Base-by-base conservation (phyloP, 1,140 invertebrate genomes). In the Hyles vespertilio region DNA sequence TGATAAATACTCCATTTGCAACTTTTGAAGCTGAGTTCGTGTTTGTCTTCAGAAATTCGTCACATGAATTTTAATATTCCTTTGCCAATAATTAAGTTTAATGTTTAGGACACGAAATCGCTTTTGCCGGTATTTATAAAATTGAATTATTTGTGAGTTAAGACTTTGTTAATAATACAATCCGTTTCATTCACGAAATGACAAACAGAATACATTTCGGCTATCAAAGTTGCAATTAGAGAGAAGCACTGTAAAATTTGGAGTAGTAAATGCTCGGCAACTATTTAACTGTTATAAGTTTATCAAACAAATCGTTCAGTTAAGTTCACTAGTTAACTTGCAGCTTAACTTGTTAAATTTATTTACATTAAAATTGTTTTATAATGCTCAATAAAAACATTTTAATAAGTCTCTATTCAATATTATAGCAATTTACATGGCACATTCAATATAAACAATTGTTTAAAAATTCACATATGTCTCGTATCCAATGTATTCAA, bases 351-450 rank as follows among this genome's bases (percentile, higher is more conserved):
- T 60, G 56, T 60, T 33, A 56, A 58, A 57, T 56, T 60, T 74
- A 72, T 74, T 61, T 70, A 74, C 63, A 75, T 52, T 67, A 58
- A 51, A 67, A 61, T 55, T 40, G 50, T 61, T 40, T 61, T 61
- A 65, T 55, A 44, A 60, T 63, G 58, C 47, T 62, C 67, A 69
- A 70, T 69, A 74, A 67, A 72, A 69, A 72, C 56, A 61, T 69
- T 69, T 60, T 62, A 70, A 67, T 76, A 72, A 70, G 62, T 61
- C 59, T 70, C 67, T 77, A 74, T 70, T 73, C 65, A 70, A 70
- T 63, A 66, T 74, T 62, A 56, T 74, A 73, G 74, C 69, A 77
- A 82, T 81, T 67, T 83, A 83, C 77, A 80, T 67, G 70, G 70
- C 77, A 74, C 61, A 70, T 74, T 70, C 53, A 61, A 63, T 70